Base-by-base conservation (phyloP, 2,113 vertebrate species). In the Apodemus sylvaticus region DNA sequence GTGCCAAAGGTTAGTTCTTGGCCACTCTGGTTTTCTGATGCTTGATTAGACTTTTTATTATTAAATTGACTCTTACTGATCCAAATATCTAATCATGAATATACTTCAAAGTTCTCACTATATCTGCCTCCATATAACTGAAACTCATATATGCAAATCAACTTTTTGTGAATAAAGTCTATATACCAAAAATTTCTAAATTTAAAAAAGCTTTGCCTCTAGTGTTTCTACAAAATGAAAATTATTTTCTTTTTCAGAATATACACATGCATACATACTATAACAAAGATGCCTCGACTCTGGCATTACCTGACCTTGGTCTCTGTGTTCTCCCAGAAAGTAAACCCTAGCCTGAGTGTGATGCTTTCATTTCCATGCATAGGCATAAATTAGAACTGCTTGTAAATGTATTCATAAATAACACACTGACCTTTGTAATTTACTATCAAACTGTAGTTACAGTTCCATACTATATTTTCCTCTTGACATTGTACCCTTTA, bases 1-100 rank as follows among this genome's bases (percentile, higher is more conserved):
- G 85, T 97, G 48, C 83, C 92, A 94, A 97, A 97, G 53, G 95
- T 51, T 51, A 73, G 11, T 62, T 58, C 86, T 81, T 39, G 91
- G 34, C 51, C 68, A 71, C 86, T 19, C 0, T 64, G 0, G 24
- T 51, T 97, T 93, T 0, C 22, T 70, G 71, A 82, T 93, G 36
- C 3, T 45, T 12, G 53, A 73, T 66, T 81, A 71, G 2, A 94
- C 20, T 62, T 98, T 81, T 92, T 62, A 71, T 83, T 92, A 51
- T 66, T 96, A 93, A 95, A 73, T 58, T 42, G 9, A 60, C 83
- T 86, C 26, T 78, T 81, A 79, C 71, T 95, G 89, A 45, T 92
- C 7, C 36, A 96, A 85, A 76, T 76, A 92, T 89, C 24, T 78
- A 79, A 64, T 85, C 94, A 94, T 39, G 5, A 64, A 81, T 94